phyloP scores from a whole-genome alignment of 2,113 vertebrate species.

The Leptobrachium ailaonicum region DNA sequence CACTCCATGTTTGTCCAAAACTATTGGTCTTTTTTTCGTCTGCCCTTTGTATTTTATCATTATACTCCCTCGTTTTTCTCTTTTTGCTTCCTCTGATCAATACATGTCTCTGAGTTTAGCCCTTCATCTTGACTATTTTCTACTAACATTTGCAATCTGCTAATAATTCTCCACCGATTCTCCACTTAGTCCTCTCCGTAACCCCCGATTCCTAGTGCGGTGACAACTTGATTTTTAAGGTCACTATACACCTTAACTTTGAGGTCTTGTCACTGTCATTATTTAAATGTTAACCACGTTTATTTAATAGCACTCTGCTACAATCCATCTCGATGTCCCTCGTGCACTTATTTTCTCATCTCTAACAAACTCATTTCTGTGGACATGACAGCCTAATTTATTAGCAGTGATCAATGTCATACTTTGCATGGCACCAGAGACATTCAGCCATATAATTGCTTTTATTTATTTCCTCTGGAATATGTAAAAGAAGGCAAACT shows the following conservation, averaged over 20 bases:
- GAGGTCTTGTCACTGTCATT: neutral
- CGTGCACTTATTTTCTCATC: neutral
- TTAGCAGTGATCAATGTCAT: slow-evolving; percentile 4
- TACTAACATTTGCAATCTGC: no score
- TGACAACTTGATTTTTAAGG: no score
- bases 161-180: no score
- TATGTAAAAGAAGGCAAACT: neutral
- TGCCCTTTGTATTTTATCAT: no score
- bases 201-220: no score
- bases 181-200: no score
- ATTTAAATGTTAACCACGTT: neutral
- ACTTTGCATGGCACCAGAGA: neutral
- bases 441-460: neutral
- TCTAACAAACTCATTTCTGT: slow-evolving; percentile 3
- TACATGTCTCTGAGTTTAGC: no score
- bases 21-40: no score
- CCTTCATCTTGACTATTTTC: no score
- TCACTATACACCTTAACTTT: neutral
- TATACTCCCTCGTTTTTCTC: no score
- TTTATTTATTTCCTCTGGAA: neutral
- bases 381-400: slow-evolving; percentile 1
- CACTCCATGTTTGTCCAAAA: no score
- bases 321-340: neutral
- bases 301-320: slow-evolving; percentile 3
- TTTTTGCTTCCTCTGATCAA: no score